Evolutionary conservation across 2,113 vertebrate genomes (phyloP), one percentile per base, ranked within the genome.

Genomic region (Megaleporinus macrocephalus): DNA sequence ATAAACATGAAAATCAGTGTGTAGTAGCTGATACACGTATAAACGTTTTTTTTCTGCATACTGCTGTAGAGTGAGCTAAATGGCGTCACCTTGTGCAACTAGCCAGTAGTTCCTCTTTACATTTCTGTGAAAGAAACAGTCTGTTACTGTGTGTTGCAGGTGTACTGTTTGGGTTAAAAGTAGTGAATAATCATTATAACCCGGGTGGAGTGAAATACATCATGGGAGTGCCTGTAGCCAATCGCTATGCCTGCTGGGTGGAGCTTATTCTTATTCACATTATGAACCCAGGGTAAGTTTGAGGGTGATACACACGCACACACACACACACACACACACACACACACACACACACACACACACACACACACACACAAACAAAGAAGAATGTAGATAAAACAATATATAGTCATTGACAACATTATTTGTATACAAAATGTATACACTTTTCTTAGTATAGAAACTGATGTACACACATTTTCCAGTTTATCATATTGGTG

Each of bases 121-220:
- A 26, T 20, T 26, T 51, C 4, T 51, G n/a, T n/a, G 44, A 29
- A 29, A 24, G 4, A 55, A 7, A 41, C 71, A 69, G 61, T 87
- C 22, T 65, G 83, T 55, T 71, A 14, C 30, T 9, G 22, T 90
- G 69, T 66, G 27, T 92, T 92, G 62, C 73, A 99, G 97, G 97
- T 65, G 97, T 99, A 81, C 85, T 99, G 86, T 99, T 99, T 92
- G 97, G 94, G 75, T 92, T 99, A 90, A 99, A 99, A 91, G 97
- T 99, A 83, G 93, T 99, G 62, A 96, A 88, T 88, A 97, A 97
- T 91, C 85, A 97, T 87, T 96, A 97, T 84, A 88, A 94, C 72
- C 96, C 96, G 0, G 97, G 97, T 80, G 93, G 93, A 29, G 88
- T 93, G 69, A 95, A 91, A 75, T 93, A 74, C 13, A 57, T 98